Conservation (phyloP, 1,140 invertebrate genomes). For the Papilio glaucus region DNA sequence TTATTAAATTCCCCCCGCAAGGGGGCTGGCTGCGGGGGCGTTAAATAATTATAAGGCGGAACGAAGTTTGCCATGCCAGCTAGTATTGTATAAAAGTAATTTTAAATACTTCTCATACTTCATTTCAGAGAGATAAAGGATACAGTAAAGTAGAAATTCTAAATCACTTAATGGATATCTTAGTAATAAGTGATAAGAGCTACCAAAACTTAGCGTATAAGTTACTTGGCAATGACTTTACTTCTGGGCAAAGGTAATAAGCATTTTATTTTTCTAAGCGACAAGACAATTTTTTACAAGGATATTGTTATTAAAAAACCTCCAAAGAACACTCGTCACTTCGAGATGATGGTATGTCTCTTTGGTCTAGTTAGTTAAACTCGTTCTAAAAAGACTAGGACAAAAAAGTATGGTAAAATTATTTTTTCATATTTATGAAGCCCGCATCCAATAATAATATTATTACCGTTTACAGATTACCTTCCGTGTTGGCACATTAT, state of each 20-base stretch:
- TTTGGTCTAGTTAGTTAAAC: too few relatives aligned
- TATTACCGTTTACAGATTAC: slow-evolving; percentile 55
- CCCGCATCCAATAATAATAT: slow-evolving; percentile 1
- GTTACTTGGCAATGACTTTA: slow-evolving; percentile 47
- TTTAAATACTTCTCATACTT: slow-evolving; percentile 43
- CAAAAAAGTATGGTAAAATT: too few relatives aligned
- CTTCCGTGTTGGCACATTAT: slow-evolving; percentile 72
- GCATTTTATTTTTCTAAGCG: neutral
- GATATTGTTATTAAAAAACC: too few relatives aligned
- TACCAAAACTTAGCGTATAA: slow-evolving; percentile 63
- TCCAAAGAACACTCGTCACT: too few relatives aligned
- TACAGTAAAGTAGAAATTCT: slow-evolving; percentile 69
- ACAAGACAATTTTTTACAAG: too few relatives aligned
- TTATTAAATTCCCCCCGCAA: too few relatives aligned
- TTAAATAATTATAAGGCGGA: too few relatives aligned
- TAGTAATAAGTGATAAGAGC: slow-evolving; percentile 63
- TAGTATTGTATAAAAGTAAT: slow-evolving; percentile 21
- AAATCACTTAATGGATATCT: slow-evolving; percentile 68
- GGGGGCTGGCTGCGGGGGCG: too few relatives aligned
- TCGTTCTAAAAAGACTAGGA: too few relatives aligned
- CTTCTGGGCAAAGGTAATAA: slow-evolving; percentile 51
- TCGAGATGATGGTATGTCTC: too few relatives aligned
- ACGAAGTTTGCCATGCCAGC: too few relatives aligned
- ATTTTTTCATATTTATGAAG: too few relatives aligned
- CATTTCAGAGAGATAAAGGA: slow-evolving; percentile 69